Evolutionary conservation across 2,113 vertebrate species (phyloP), one percentile per base, ranked within the genome.

Genomic region (Lucifuga dentata): DNA sequence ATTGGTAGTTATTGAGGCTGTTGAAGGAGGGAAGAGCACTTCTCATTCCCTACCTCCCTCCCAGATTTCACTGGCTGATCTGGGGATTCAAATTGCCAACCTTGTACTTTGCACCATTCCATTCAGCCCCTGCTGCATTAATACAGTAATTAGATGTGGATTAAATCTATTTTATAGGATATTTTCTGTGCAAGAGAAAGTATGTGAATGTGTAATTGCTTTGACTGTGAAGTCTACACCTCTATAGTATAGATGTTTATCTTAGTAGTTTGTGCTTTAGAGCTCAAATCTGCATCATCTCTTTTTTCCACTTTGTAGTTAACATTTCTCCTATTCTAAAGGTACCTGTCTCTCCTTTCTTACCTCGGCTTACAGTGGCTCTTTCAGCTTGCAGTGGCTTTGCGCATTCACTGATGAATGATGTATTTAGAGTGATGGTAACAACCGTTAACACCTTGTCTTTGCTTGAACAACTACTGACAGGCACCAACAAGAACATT

Each of bases 1-100:
- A 5, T 11, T 71, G 40, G 38, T 49, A 43, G 44, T 50, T 63
- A 19, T 49, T 76, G 43, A 67, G 56, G 63, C 40, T 68, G 55
- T 32, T 60, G 50, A 59, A 61, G 41, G 13, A 13, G 38, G 44
- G 49, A 55, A 36, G 51, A 50, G 58, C 49, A 9, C 26, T 29
- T 13, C 44, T 60, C 20, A 16, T 68, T 76, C 39, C 75, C 80
- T 69, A 60, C 43, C 17, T 8, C 52, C 50, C 23, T 72, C 53
- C 46, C 57, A 46, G 63, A 41, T 60, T 70, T 45, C 41, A 38
- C 13, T 12, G 21, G 21, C 56, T 35, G 17, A 10, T 36, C 36
- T 23, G 40, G 41, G 48, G 20, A n/a, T 64, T 40, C 58, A 38
- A 35, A 36, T 9, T 44, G 48, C 58, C 78, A 55, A 11, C 57